Evolutionary conservation across 2,113 vertebrate species (phyloP).

Genomic region (Cyphomyrus plagiostoma): DNA sequence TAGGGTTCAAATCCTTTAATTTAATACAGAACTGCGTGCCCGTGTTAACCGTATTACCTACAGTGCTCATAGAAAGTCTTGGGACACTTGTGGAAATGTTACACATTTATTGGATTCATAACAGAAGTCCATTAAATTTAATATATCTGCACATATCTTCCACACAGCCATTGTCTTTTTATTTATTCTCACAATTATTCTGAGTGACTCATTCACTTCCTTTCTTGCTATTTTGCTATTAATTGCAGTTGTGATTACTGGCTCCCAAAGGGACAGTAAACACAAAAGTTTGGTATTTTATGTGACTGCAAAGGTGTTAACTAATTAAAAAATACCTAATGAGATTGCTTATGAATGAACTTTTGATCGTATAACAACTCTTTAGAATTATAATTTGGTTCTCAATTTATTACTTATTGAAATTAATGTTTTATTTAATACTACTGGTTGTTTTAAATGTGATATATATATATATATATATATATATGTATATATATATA

Average conservation of each 20-base stretch:
- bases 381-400: not conserved
- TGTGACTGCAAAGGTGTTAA: not conserved
- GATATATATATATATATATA: not conserved
- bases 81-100: not conserved
- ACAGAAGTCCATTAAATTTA: not conserved
- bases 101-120: not conserved
- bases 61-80: not conserved
- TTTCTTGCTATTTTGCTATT: not conserved
- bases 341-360: not conserved
- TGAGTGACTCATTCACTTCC: not conserved
- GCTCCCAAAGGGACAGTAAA: not conserved
- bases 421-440: not conserved
- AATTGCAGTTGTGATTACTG: not conserved
- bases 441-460: not conserved
- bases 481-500: not conserved
- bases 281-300: not conserved
- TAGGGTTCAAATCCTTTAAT: not conserved
- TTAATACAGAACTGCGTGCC: not conserved
- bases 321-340: not conserved
- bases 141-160: not conserved
- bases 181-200: not conserved
- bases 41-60: not conserved
- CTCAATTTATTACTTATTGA: not conserved
- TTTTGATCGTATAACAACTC: not conserved
- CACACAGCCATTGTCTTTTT: not conserved